Evolutionary conservation across 2,113 vertebrate species (phyloP), one percentile per base, ranked within the genome.

Genomic region (Calyptomena viridis): DNA sequence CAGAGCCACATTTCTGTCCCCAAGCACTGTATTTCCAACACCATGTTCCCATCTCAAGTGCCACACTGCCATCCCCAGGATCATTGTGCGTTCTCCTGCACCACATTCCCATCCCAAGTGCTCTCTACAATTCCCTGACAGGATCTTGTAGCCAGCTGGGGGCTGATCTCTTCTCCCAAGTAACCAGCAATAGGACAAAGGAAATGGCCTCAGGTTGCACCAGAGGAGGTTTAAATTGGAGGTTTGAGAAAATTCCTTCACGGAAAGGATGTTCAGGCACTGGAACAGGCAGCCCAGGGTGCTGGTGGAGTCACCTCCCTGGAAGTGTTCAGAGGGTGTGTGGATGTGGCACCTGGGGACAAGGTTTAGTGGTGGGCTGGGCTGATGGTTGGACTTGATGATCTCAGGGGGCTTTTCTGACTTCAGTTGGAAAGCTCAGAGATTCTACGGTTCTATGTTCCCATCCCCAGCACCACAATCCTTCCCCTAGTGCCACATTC

Each of bases 361-460:
- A 0, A 3, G 47, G 18, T 0, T 11, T 3, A 3, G 49, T 4
- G 66, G 20, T 63, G 58, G 18, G 52, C 33, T 49, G 75, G 24
- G n/a, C 9, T 7, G 6, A n/a, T 20, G 28, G 63, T 12, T 37
- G 37, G 33, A 24, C 27, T 23, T 1, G 0, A 16, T 33, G 39
- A 6, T 25, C 58, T 53, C 42, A 14, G 42, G 40, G 58, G 31
- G 42, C 11, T 88, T 72, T 64, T 42, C 31, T 59, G 42, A 12
- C 42, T 31, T 31, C 67, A 49, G 1, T 5, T n/a, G n/a, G n/a
- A n/a, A n/a, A n/a, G n/a, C n/a, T n/a, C n/a, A n/a, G n/a, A n/a
- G 40, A 8, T 31, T 31, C 49, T 22, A 25, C 42, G 31, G 40
- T 14, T 35, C 75, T 22, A 10, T 4, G 4, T 35, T 30, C 4